phyloP scores from a whole-genome alignment of 2,888 invertebrate species.

The Euzophera pinguis region DNA sequence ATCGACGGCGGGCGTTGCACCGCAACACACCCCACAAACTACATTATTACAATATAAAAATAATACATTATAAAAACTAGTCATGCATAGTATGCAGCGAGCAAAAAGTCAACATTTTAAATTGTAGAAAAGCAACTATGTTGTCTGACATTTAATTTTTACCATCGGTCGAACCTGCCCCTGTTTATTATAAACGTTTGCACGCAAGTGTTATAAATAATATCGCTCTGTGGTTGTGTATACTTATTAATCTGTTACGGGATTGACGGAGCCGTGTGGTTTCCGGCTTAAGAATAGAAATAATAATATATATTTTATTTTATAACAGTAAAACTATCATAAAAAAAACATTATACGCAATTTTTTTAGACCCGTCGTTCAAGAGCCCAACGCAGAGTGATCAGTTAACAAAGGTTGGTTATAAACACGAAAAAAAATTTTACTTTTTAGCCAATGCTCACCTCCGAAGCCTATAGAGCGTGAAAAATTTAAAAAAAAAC shows the following conservation, averaged over 20 bases:
- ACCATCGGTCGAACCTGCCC: slow-evolving; percentile 1
- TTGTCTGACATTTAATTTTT: slow-evolving; percentile 19
- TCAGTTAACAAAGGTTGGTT: no score
- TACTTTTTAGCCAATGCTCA: no score
- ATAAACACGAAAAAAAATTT: no score
- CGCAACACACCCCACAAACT: neutral
- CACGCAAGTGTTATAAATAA: slow-evolving; percentile 19
- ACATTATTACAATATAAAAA: slow-evolving; percentile 13
- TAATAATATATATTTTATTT: no score
- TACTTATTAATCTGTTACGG: neutral
- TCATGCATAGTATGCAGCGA: slow-evolving; percentile 22
- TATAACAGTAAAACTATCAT: no score
- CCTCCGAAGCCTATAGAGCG: no score
- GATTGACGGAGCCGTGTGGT: no score
- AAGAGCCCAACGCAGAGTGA: no score
- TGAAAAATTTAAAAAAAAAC: no score
- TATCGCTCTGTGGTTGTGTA: neutral
- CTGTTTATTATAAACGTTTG: slow-evolving; percentile 17
- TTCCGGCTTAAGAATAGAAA: no score
- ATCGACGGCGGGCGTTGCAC: slow-evolving; percentile 11
- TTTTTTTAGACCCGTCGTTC: no score
- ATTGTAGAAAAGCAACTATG: slow-evolving; percentile 22
- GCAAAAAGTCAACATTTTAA: slow-evolving; percentile 26
- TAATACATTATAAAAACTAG: slow-evolving; percentile 23
- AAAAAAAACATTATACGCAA: no score